phyloP scores from a whole-genome alignment of 2,113 vertebrate species.

The Tachysurus fulvidraco region DNA sequence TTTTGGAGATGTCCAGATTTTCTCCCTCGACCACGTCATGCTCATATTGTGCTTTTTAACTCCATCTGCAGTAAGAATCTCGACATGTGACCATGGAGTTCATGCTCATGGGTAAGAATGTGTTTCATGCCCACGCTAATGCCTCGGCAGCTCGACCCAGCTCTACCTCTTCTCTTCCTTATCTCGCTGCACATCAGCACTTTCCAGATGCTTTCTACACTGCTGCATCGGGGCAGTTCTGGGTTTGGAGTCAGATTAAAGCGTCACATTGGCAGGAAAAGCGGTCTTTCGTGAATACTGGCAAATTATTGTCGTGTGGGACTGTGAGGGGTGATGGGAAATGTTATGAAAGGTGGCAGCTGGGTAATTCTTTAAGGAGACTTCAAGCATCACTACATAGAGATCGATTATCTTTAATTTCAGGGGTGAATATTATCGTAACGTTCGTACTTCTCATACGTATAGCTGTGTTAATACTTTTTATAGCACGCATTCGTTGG shows the following conservation, averaged over 20 bases:
- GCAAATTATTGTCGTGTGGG: background rate
- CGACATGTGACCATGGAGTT: background rate
- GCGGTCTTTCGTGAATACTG: background rate
- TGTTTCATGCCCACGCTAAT: background rate
- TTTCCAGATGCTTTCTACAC: background rate
- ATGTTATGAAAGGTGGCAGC: background rate
- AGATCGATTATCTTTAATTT: background rate
- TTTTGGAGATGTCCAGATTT: background rate
- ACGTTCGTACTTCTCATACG: background rate
- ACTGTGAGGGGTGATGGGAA: background rate
- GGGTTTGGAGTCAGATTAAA: background rate
- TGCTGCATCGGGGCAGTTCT: background rate
- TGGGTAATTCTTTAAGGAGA: background rate
- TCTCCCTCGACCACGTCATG: background rate
- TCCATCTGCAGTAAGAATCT: background rate
- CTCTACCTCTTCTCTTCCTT: background rate
- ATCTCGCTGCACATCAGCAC: background rate
- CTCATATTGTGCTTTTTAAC: background rate
- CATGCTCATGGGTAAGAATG: background rate
- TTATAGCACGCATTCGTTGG: background rate
- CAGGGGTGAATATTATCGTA: too few species aligned
- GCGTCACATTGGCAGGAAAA: background rate
- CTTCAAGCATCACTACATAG: background rate
- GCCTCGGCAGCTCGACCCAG: background rate
- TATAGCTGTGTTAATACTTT: background rate